Percentiles rank a stretch among this genome's conserved stretches.
phyloP scores from a whole-genome alignment of 2,888 invertebrate genomes.

The Dichetophora obliterata region DNA sequence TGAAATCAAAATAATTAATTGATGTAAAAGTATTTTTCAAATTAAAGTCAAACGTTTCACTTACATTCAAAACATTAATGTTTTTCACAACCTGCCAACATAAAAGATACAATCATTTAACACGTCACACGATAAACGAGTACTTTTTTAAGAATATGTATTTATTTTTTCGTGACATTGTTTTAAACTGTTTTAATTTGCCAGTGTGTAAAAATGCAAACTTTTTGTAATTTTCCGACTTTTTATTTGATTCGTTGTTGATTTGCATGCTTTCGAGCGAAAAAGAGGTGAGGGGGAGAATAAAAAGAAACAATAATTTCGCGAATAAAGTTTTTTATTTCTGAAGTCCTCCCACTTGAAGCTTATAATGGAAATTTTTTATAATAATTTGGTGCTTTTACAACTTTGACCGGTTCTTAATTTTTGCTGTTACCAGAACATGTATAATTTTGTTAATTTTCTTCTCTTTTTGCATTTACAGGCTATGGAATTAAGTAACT shows the following conservation, averaged over 20 bases:
- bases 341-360: neutral
- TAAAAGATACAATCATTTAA: neutral
- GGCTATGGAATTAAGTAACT: conserved; percentile 69
- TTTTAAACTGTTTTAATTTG: conserved; percentile 24
- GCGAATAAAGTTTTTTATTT: neutral
- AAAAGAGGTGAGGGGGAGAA: neutral
- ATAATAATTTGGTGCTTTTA: neutral
- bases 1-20: neutral
- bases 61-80: neutral
- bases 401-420: neutral
- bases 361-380: neutral
- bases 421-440: neutral
- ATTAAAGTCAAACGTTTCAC: neutral
- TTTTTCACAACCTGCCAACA: neutral
- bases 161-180: neutral
- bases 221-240: neutral
- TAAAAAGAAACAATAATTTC: neutral
- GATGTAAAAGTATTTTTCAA: neutral
- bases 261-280: conserved; percentile 20
- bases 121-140: neutral
- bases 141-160: neutral
- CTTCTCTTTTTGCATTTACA: conserved; percentile 51
- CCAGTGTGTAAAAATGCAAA: neutral
- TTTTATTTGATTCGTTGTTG: conserved; percentile 19
- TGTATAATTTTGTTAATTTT: conserved; percentile 12